Evolutionary conservation across 2,888 invertebrate genomes (phyloP).

Genomic region (Melinaea marsaeus): DNA sequence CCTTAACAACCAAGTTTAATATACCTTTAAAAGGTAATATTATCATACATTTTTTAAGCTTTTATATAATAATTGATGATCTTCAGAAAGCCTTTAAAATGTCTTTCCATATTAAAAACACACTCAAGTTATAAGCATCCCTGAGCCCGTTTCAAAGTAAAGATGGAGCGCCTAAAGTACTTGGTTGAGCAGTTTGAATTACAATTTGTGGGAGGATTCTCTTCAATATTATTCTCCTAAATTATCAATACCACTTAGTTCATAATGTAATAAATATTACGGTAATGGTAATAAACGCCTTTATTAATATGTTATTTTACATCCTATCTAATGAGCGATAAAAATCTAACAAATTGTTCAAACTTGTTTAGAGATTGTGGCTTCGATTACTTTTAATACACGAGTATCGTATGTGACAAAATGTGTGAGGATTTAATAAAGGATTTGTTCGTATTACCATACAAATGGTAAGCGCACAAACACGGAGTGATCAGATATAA

Average conservation of each 20-base stretch:
- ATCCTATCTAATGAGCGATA: too few relatives aligned
- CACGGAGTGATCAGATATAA: constrained; percentile 9
- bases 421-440: constrained; percentile 12
- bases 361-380: constrained; percentile 13
- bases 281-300: too few relatives aligned
- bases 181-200: constrained; percentile 34
- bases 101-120: constrained; percentile 21
- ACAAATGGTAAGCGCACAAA: too few relatives aligned
- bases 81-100: constrained; percentile 11
- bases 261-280: too few relatives aligned
- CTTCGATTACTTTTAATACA: constrained; percentile 30
- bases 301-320: too few relatives aligned
- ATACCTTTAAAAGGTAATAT: too few relatives aligned
- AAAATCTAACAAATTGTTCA: too few relatives aligned
- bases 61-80: background rate
- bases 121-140: constrained; percentile 14
- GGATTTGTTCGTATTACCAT: constrained; percentile 10
- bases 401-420: constrained; percentile 21
- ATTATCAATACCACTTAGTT: too few relatives aligned
- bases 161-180: constrained; percentile 32
- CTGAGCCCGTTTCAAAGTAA: constrained; percentile 34
- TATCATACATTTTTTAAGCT: too few relatives aligned
- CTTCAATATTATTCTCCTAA: background rate
- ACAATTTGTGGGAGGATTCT: constrained; percentile 18
- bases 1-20: background rate